phyloP scores from a whole-genome alignment of 1,140 invertebrate species.

The Phocides pigmalion region DNA sequence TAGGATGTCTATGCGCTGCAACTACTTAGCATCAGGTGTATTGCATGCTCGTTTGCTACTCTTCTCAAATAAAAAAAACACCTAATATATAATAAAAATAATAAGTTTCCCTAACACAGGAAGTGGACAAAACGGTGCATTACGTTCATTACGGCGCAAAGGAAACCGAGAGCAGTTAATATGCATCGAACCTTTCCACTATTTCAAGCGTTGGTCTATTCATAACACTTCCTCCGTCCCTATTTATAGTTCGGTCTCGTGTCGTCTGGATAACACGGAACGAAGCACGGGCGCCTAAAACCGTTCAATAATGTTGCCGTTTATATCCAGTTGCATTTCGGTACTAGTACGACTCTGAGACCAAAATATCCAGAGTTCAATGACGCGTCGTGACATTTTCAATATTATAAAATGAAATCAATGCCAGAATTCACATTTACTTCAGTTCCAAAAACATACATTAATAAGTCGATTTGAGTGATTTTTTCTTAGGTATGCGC shows the following conservation, averaged over 20 bases:
- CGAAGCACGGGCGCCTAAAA: constrained; percentile 55
- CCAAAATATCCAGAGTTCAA: constrained; percentile 38
- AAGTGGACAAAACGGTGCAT: constrained; percentile 33
- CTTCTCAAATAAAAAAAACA: too few species aligned
- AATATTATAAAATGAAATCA: constrained; percentile 8
- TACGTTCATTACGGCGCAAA: constrained; percentile 9
- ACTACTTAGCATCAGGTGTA: too few species aligned
- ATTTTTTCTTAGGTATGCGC: too few species aligned
- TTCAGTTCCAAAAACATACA: too few species aligned
- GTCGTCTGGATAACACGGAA: constrained; percentile 52
- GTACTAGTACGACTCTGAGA: constrained; percentile 25
- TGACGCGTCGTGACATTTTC: constrained; percentile 22
- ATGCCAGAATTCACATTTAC: background rate
- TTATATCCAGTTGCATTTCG: constrained; percentile 45
- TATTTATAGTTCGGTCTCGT: constrained; percentile 62
- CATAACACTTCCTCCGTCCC: constrained; percentile 64
- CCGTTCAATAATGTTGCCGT: constrained; percentile 37
- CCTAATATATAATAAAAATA: background rate
- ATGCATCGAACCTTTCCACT: constrained; percentile 52
- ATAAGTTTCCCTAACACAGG: constrained; percentile 6
- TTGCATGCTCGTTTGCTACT: too few species aligned
- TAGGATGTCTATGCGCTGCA: too few species aligned
- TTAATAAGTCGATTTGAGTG: too few species aligned
- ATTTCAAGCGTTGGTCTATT: constrained; percentile 58
- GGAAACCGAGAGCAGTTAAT: constrained; percentile 19